Conservation (phyloP, 2,888 invertebrate species). For the Lamproptera curius region DNA sequence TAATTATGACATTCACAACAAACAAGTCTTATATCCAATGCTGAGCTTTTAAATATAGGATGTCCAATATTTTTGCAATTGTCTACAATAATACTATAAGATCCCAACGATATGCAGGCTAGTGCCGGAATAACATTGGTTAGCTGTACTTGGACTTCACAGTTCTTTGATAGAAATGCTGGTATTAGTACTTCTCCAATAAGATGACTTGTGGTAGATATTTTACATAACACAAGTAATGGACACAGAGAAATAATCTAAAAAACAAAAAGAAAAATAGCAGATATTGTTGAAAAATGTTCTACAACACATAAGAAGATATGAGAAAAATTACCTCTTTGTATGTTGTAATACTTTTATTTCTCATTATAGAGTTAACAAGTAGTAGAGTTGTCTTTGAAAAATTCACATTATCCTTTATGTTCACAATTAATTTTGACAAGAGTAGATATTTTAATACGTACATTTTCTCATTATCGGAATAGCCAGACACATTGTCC, state of each 20-base stretch:
- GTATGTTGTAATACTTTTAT: slow-evolving; percentile 34
- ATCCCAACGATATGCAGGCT: slow-evolving; percentile 55
- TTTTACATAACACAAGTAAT: slow-evolving; percentile 50
- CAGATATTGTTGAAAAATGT: slow-evolving; percentile 20
- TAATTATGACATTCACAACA: slow-evolving; percentile 56
- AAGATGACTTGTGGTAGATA: slow-evolving; percentile 53
- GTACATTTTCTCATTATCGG: slow-evolving; percentile 33
- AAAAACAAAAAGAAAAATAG: slow-evolving; percentile 30
- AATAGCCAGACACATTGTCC: slow-evolving; percentile 33
- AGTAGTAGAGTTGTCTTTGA: slow-evolving; percentile 36
- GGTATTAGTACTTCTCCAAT: slow-evolving; percentile 64
- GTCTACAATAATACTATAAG: slow-evolving; percentile 37
- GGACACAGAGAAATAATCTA: slow-evolving; percentile 57
- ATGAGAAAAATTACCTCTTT: slow-evolving; percentile 36
- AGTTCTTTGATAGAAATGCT: slow-evolving; percentile 52
- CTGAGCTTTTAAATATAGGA: slow-evolving; percentile 39
- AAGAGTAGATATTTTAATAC: slow-evolving; percentile 48
- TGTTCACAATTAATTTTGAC: slow-evolving; percentile 36
- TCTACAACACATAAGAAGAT: neutral
- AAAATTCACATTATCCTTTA: slow-evolving; percentile 40
- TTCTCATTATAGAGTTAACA: slow-evolving; percentile 37
- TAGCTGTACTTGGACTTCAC: slow-evolving; percentile 44
- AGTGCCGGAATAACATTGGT: slow-evolving; percentile 44
- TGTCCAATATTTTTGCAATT: slow-evolving; percentile 38
- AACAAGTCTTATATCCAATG: slow-evolving; percentile 39